These are phyloP conservation scores for Chrysolina oricalcia DNA, from an alignment of 2,888 invertebrate genomes.

Conservation along the genomic window DNA sequence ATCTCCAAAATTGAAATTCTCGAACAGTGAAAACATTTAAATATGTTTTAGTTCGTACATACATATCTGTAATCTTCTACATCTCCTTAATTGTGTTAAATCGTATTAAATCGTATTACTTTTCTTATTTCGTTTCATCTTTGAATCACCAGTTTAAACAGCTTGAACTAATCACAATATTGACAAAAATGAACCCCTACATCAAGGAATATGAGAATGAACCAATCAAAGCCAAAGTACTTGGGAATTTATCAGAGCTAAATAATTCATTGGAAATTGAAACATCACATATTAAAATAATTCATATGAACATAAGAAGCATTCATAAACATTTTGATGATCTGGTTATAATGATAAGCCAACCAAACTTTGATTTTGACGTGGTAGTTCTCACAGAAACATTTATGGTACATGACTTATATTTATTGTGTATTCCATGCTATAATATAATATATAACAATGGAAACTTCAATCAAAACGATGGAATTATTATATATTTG, in stretches of 20 bases:
- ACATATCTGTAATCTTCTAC: background rate
- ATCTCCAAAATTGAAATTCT: background rate
- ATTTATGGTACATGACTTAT: constrained; percentile 1
- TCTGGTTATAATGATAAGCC: constrained; percentile 11
- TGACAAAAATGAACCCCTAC: constrained; percentile 3
- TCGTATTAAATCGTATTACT: constrained; percentile 3
- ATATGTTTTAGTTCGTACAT: background rate
- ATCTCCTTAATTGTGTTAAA: constrained; percentile 4
- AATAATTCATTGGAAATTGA: constrained; percentile 10
- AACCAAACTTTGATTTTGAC: constrained; percentile 17
- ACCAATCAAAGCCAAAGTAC: constrained; percentile 4
- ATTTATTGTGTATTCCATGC: background rate
- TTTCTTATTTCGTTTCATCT: constrained; percentile 2
- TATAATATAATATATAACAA: constrained; percentile 26
- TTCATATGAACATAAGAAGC: constrained; percentile 24
- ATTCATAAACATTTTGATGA: constrained; percentile 28
- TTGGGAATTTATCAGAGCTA: constrained; percentile 7
- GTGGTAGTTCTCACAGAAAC: constrained; percentile 23
- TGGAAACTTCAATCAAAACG: background rate
- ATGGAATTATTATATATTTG: constrained; percentile 1
- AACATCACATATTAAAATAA: constrained; percentile 20
- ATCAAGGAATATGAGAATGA: constrained; percentile 9
- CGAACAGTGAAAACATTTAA: background rate
- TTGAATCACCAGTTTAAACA: background rate
- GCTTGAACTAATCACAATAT: background rate